phyloP scores from a whole-genome alignment of 2,113 vertebrate species.

The Struthio camelus region DNA sequence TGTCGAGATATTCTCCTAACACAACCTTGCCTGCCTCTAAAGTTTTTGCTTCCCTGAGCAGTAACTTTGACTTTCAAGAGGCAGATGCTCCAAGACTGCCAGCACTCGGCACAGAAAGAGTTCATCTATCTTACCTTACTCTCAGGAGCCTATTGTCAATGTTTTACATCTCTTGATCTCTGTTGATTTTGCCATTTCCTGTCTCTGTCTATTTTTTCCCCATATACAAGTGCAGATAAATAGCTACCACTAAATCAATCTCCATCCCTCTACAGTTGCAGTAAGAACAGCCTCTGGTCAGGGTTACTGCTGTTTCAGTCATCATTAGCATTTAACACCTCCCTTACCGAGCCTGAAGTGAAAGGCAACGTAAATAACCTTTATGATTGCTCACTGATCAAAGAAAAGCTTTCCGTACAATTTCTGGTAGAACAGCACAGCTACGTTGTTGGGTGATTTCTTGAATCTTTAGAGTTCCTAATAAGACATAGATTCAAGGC shows the following conservation, averaged over 20 bases:
- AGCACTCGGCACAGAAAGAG: not conserved
- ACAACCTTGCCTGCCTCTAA: not conserved
- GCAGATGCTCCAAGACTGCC: not conserved
- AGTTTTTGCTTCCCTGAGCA: not conserved
- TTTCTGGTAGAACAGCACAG: not conserved
- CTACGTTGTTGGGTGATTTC: not conserved
- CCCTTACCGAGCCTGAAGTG: not conserved
- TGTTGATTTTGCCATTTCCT: not conserved
- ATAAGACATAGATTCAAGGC: constrained; percentile 41
- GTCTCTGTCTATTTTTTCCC: not conserved
- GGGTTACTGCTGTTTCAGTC: not conserved
- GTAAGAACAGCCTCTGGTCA: not conserved
- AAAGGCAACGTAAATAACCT: constrained; percentile 13
- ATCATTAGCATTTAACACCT: not conserved
- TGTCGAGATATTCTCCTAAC: not conserved
- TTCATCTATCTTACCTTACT: not conserved
- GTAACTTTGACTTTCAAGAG: not conserved
- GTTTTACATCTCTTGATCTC: not conserved
- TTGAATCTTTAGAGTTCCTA: constrained; percentile 24
- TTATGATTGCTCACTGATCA: not conserved
- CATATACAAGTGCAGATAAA: not conserved
- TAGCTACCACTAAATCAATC: not conserved
- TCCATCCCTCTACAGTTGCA: not conserved
- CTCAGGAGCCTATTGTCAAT: not conserved
- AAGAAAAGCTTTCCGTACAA: not conserved